Base-by-base conservation (phyloP, 2,113 vertebrate species). In the Guaruba guarouba region DNA sequence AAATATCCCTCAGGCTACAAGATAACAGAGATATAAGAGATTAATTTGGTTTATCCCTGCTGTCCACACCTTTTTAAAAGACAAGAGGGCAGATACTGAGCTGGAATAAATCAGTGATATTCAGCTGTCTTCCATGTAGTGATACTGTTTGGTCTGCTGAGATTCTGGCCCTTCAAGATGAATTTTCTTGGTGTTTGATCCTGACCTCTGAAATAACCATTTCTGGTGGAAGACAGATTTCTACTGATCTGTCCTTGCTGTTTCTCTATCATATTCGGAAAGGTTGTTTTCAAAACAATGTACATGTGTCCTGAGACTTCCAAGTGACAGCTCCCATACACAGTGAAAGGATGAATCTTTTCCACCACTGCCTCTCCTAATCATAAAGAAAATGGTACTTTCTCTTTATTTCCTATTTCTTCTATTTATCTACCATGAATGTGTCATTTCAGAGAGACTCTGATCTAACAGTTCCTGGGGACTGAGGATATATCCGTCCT, bases 361-460 rank as follows among this genome's bases (percentile, higher is more conserved):
- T 77, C 74, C 67, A 82, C 51, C 57, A 33, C 41, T 73, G n/a
- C 43, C 31, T 67, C 51, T 76, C 48, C 79, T 78, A 41, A 48
- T 54, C n/a, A 81, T 52, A 37, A 61, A 86, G 75, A 67, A 85
- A 64, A 52, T 2, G 3, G 10, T 64, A 62, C 31, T 93, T 90
- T 29, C 83, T 78, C 66, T 92, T 94, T 81, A 79, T 84, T 94
- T 81, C 88, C 66, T 25, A 78, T 86, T 90, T 92, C 55, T 63
- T 77, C 64, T 83, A 69, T 82, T 89, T 89, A 83, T 79, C 88
- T 93, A 79, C 78, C 49, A 62, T 5, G 9, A 84, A 92, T 95
- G 49, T 87, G 37, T 92, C 91, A 85, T 90, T 96, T 87, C 44
- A 55, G 62, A 81, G 93, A 93, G 82, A 82, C 62, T 84, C 39